Base-by-base conservation (phyloP, 2,888 invertebrate genomes). In the Neoscelio sp. region DNA sequence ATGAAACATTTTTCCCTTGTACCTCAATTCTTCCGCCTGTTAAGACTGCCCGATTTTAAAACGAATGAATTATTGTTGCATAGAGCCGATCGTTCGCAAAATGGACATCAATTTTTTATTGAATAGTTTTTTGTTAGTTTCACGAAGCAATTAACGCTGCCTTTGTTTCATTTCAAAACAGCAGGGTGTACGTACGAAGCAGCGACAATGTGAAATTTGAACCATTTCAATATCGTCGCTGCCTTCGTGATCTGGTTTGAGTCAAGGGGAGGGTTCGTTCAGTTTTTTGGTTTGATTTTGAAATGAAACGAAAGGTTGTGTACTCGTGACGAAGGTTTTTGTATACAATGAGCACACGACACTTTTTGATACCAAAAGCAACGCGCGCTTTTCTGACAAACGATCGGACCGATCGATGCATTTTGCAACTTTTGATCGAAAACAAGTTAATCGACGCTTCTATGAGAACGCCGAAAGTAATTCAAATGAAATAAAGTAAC, bases 381-480 rank as follows among this genome's bases (percentile, higher is more conserved):
- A 60, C 17, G 12, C 7, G 33, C 15, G 18, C 15, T 52, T 35
- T 38, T 50, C 33, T 33, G 38, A 44, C 46, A 52, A 68, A 56
- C 75, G 62, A 68, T 76, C 50, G 67, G 44, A 18, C 33, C 50
- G 42, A 42, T 50, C 65, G 23, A 46, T 38, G 38, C 60, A 52
- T 42, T 18, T 52, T 60, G 52, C 46, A 52, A 8, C 62, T 44
- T 62, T 75, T 68, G 46, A 68, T 68, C 52, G 52, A 62, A 68
- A 75, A 62, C 38, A 75, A 67, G 20, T 64, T 28, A 6, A 28
- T 28, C 15, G 26, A 20, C 54, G 68, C 56, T 62, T 76, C 64
- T 68, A 54, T 64, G 23, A 67, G 28, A 70, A 76, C 70, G 70
- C 50, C 64, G 58, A 65, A 65, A 75, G 60, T 67, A 56, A 75